Evolutionary conservation across 2,797 vertebrate species (phyloP).

Genomic region (Aulostomus chinensis): DNA sequence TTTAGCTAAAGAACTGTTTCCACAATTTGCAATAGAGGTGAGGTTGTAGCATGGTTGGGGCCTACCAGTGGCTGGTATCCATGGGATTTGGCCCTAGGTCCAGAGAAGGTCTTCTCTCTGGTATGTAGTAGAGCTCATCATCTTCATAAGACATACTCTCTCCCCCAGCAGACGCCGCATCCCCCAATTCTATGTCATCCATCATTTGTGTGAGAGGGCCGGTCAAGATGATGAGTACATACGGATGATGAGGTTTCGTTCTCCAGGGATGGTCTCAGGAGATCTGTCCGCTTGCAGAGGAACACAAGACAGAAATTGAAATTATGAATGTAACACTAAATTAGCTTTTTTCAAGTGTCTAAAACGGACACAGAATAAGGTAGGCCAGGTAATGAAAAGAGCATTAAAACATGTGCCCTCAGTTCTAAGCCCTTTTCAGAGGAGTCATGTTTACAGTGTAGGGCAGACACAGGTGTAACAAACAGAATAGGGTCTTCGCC

Average conservation of each 20-base stretch:
- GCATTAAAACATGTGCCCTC: no score
- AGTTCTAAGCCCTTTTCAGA: no score
- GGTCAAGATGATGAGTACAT: neutral
- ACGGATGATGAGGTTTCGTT: neutral
- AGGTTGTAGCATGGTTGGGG: neutral
- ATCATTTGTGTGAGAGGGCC: neutral
- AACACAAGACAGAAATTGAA: neutral
- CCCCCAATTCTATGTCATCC: slow-evolving; percentile 17
- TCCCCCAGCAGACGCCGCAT: slow-evolving; percentile 58
- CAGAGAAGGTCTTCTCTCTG: slow-evolving; percentile 66
- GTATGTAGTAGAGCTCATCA: slow-evolving; percentile 54
- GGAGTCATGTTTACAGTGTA: no score
- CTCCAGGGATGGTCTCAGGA: neutral
- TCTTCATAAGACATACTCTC: slow-evolving; percentile 32
- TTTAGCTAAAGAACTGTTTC: neutral
- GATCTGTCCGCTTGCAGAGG: neutral
- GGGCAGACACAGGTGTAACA: no score
- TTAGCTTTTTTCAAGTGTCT: no score
- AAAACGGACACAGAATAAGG: no score
- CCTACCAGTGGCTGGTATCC: slow-evolving; percentile 54
- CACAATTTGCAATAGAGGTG: neutral
- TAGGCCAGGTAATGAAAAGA: no score
- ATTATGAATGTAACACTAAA: no score
- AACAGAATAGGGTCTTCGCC: no score
- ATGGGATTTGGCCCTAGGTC: slow-evolving; percentile 47